A percentile compares a stretch with the other conserved stretches of the same genome.
These are phyloP conservation scores for Phylloscopus trochilus DNA, from an alignment of 2,113 vertebrate species.

Conservation along the genomic window DNA sequence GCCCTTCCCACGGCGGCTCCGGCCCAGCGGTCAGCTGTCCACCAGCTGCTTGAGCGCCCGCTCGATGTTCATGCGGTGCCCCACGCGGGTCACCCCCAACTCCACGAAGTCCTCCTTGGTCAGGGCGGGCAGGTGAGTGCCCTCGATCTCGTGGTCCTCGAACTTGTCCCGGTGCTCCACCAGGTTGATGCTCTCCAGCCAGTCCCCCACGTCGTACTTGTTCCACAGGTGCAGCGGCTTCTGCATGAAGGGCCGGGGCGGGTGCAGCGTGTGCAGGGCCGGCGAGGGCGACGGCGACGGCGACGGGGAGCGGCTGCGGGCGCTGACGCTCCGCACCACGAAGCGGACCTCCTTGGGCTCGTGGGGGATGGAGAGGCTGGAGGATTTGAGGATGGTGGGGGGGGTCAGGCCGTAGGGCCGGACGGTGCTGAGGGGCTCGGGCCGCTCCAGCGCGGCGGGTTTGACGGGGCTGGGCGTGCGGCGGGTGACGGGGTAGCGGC, in stretches of 20 bases:
- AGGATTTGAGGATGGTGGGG: conserved; percentile 96
- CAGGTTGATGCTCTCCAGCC: conserved; percentile 97
- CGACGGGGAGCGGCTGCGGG: conserved; percentile 91
- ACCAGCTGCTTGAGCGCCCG: conserved; percentile 93
- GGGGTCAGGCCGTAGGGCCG: conserved; percentile 88
- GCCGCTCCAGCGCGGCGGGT: conserved; percentile 81
- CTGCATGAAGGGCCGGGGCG: conserved; percentile 92
- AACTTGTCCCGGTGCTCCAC: conserved; percentile 94
- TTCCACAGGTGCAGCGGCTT: conserved; percentile 97
- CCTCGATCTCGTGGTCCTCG: conserved; percentile 97
- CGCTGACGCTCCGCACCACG: conserved; percentile 94
- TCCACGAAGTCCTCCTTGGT: conserved; percentile 99
- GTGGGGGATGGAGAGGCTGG: too few relatives aligned
- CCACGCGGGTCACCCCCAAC: conserved; percentile 95
- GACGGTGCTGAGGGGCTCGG: conserved; percentile 87
- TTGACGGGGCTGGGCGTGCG: conserved; percentile 91
- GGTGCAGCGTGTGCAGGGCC: conserved; percentile 76
- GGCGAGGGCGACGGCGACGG: conserved; percentile 82
- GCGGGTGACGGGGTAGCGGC: conserved; percentile 90
- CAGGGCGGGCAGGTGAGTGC: conserved; percentile 93
- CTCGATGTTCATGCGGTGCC: conserved; percentile 99
- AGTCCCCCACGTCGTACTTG: conserved; percentile 97
- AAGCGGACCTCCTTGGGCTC: conserved; percentile 23
- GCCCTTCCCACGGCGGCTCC: background rate
- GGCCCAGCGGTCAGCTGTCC: conserved; percentile 90